Evolutionary conservation across 2,888 invertebrate species (phyloP).

Genomic region (Caenorhabditis wallacei): DNA sequence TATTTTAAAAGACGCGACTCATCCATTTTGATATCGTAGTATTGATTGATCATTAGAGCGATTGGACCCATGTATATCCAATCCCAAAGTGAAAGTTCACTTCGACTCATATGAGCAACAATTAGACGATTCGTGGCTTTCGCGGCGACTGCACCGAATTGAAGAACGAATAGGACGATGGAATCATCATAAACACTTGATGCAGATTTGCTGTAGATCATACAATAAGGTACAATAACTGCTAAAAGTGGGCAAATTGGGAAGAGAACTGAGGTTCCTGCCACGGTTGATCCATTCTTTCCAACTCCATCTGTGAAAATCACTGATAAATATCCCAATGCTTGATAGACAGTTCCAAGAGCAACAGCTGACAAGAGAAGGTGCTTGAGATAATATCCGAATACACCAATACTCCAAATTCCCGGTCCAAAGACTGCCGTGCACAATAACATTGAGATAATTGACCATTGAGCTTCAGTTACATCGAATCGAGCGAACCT

Average conservation of each 20-base stretch:
- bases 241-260: conserved; percentile 95
- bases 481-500: conserved; percentile 88
- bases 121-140: conserved; percentile 94
- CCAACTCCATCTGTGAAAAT: conserved; percentile 91
- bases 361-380: conserved; percentile 77
- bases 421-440: conserved; percentile 92
- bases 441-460: conserved; percentile 91
- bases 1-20: conserved; percentile 61
- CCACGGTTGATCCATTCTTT: conserved; percentile 94
- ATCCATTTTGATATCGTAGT: conserved; percentile 69
- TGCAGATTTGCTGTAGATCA: conserved; percentile 92
- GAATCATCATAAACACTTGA: conserved; percentile 87
- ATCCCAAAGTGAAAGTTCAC: conserved; percentile 97
- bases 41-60: conserved; percentile 96
- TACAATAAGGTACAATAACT: conserved; percentile 93
- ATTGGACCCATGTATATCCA: conserved; percentile 94
- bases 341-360: conserved; percentile 75
- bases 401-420: conserved; percentile 88
- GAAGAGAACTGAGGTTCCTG: conserved; percentile 89
- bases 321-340: conserved; percentile 81
- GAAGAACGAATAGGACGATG: conserved; percentile 93
- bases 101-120: conserved; percentile 99
- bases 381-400: conserved; percentile 76
- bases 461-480: conserved; percentile 96
- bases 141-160: conserved; percentile 94